Evolutionary conservation across 2,797 vertebrate genomes (phyloP), one percentile per base, ranked within the genome.

Genomic region (Synanceia verrucosa): DNA sequence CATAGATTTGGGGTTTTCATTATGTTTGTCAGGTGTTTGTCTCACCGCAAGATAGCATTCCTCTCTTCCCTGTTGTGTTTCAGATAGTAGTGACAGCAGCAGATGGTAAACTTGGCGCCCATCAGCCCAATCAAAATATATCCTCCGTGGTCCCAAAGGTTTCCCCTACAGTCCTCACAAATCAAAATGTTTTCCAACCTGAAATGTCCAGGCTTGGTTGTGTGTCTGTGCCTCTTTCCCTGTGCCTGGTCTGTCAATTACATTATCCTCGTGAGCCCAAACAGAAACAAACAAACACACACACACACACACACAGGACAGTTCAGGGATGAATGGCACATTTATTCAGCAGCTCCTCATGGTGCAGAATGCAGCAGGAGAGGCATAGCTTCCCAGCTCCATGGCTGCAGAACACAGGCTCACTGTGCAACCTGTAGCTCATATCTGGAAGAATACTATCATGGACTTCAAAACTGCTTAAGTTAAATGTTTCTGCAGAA

Each of bases 11-110:
- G 23, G 58, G 21, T 16, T 2, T 11, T 46, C 18, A 44, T 21
- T 2, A 0, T 26, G 47, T 39, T 11, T 21, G 13, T 34, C 6
- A 31, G 24, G 47, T 48, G 33, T 6, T 48, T 13, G 24, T 81
- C 91, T 79, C 79, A 95, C 95, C 91, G 83, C 66, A 95, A 80
- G 77, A 95, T 90, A 6, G 93, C 81, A 51, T 81, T 92, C 86
- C 91, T 95, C 91, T 94, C 94, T 52, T 91, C 88, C 65, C 70
- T 80, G 82, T 81, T 86, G 80, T 86, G 70, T 37, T 55, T 87
- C 48, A 81, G 86, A 79, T 68, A 79, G 68, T 88, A 86, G 61
- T 79, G 85, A 46, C 92, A 94, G 88, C 94, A 95, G 83, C 93
- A 94, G 60, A 91, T 33, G 19, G 89, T 89, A 41, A 91, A 86